Evolutionary conservation across 2,888 invertebrate genomes (phyloP).

Genomic region (Brenthis daphne): DNA sequence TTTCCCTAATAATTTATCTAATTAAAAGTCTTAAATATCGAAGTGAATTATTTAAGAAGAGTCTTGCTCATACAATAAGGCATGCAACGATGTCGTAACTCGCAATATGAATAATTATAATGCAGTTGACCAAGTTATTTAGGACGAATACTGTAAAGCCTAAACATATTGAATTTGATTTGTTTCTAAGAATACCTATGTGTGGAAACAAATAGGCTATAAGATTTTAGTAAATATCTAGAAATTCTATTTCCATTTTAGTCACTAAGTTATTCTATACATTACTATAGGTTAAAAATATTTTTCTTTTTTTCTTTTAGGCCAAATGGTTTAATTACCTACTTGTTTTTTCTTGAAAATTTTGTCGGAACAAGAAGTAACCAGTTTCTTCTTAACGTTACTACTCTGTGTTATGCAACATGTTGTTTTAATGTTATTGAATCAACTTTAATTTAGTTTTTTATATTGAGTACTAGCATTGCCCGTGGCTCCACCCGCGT

Average conservation of each 20-base stretch:
- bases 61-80: neutral
- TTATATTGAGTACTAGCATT: no score
- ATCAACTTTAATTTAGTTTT: no score
- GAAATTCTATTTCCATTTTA: neutral
- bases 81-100: slow-evolving; percentile 4
- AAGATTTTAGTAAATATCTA: neutral
- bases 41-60: no score
- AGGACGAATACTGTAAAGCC: slow-evolving; percentile 22
- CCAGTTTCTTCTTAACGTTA: neutral
- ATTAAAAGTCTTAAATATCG: no score
- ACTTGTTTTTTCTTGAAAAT: no score
- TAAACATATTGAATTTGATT: slow-evolving; percentile 11
- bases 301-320: no score
- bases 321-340: no score
- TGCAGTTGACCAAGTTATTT: slow-evolving; percentile 27
- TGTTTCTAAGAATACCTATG: slow-evolving; percentile 5
- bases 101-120: slow-evolving; percentile 24
- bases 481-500: no score
- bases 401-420: neutral
- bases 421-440: neutral
- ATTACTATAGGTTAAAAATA: no score
- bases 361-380: neutral
- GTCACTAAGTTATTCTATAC: neutral
- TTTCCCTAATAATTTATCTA: no score
- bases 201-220: neutral